Percentiles rank a stretch among this genome's conserved stretches.
Conservation (phyloP, 35 echinoderm and acorn worm genomes). For the Apostichopus californicus region DNA sequence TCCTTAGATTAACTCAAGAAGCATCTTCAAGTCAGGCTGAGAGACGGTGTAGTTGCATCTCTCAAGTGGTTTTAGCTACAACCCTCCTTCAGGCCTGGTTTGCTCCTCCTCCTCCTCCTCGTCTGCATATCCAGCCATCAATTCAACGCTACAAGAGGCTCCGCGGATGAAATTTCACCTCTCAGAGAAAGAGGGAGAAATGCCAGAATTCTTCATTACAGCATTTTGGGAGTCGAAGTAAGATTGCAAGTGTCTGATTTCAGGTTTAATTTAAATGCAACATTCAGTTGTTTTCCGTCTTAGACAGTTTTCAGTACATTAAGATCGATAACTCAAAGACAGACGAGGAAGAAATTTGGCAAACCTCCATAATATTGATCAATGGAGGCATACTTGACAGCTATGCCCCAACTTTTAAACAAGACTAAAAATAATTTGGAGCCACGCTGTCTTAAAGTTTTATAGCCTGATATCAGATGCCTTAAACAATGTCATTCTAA, state of each 20-base stretch:
- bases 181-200: neutral
- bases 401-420: neutral
- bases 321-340: conserved; percentile 32
- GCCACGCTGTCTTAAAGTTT: conserved; percentile 31
- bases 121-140: conserved; percentile 8
- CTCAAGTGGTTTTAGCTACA: conserved; percentile 28
- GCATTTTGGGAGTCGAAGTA: neutral
- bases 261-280: conserved; percentile 49
- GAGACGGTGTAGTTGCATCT: conserved; percentile 1
- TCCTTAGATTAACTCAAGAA: neutral
- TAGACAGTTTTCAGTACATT: conserved; percentile 2
- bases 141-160: conserved; percentile 21
- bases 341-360: neutral
- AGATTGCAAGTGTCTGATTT: conserved; percentile 40
- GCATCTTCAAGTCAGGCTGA: neutral
- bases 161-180: conserved; percentile 41
- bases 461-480: neutral
- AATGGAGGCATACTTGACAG: neutral
- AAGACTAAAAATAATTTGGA: conserved; percentile 30
- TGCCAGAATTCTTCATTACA: neutral
- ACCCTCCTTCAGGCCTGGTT: conserved; percentile 17
- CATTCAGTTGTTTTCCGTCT: conserved; percentile 26
- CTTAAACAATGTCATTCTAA: conserved; percentile 1
- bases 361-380: conserved; percentile 17
- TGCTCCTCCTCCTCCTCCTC: neutral